Conservation (phyloP, 2,797 vertebrate species). For the Molossus alvarezi region DNA sequence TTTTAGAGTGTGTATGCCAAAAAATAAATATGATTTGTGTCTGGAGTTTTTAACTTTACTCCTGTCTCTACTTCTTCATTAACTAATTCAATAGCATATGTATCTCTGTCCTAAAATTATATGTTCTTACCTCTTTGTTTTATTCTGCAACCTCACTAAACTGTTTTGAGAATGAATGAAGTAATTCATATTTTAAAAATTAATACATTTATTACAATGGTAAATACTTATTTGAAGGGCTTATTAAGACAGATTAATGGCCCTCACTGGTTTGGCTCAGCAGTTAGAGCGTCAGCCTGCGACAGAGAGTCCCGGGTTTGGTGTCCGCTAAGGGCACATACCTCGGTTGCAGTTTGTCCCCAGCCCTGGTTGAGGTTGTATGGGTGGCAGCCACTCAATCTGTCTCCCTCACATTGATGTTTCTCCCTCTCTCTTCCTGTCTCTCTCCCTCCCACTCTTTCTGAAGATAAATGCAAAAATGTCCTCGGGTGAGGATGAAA, state of each 20-base stretch:
- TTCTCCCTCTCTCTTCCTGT: too few species aligned
- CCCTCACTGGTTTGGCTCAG: too few species aligned
- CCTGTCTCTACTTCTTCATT: background rate
- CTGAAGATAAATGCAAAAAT: too few species aligned
- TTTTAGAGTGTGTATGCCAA: background rate
- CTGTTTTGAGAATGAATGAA: constrained; percentile 35
- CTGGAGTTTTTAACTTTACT: background rate
- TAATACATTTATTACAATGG: background rate
- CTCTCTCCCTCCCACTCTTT: too few species aligned
- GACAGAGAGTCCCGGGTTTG: too few species aligned
- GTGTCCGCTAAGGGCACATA: too few species aligned
- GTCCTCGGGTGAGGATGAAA: too few species aligned
- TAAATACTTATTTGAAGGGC: background rate
- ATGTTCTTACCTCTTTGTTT: background rate
- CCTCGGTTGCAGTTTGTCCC: too few species aligned
- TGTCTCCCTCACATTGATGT: too few species aligned
- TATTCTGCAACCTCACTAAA: background rate
- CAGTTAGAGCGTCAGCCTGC: too few species aligned
- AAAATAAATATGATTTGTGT: constrained; percentile 2
- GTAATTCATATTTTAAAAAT: background rate
- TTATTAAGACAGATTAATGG: background rate
- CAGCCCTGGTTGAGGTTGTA: too few species aligned
- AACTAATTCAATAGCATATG: background rate
- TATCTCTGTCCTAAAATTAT: background rate
- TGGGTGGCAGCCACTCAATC: too few species aligned